Base-by-base conservation (phyloP, 2,113 vertebrate genomes). In the Channa maculata region DNA sequence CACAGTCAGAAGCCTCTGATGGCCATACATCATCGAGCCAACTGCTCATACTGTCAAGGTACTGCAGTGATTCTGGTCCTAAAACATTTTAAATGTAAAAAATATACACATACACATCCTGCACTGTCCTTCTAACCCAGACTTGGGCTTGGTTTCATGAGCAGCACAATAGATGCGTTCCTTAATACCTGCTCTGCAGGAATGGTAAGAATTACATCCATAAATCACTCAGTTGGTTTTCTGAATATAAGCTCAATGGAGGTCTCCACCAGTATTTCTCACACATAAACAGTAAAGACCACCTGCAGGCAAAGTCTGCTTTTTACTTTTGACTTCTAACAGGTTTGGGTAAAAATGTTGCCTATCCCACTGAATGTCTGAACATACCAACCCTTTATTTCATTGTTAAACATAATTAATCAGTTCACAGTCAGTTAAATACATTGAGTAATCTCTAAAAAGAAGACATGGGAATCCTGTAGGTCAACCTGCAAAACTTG, bases 1-100 rank as follows among this genome's bases (percentile, higher is more conserved):
- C 63, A 45, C 83, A 98, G 96, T 82, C 92, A 95, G 54, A 97
- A 96, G 80, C 96, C 97, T 3, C 52, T 97, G 87, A 98, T 98
- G 92, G 80, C 94, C 73, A 97, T 97, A 90, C 95, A 96, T 90
- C 96, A 97, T 82, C 82, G 91, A 75, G 94, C 95, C 2, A 86
- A 95, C 0, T 97, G 96, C 77, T 94, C 93, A n/a, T 89, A 95
- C 68, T 93, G 94, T 84, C 89, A 96, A 97, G 95, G 96, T 97
- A 95, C 92, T 12, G 67, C 58, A 49, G 39, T 7, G 2, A 39
- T n/a, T 68, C 51, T 61, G 44, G 1, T 71, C 53, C 24, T 54
- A 24, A 39, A 24, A 66, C 58, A 54, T 8, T 4, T 36, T 5
- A 53, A 12, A 51, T n/a, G 71, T 48, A 53, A 49, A 50, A 61